Evolutionary conservation across 2,888 invertebrate genomes (phyloP), one percentile per base, ranked within the genome.

Genomic region (Entomobrya proxima): DNA sequence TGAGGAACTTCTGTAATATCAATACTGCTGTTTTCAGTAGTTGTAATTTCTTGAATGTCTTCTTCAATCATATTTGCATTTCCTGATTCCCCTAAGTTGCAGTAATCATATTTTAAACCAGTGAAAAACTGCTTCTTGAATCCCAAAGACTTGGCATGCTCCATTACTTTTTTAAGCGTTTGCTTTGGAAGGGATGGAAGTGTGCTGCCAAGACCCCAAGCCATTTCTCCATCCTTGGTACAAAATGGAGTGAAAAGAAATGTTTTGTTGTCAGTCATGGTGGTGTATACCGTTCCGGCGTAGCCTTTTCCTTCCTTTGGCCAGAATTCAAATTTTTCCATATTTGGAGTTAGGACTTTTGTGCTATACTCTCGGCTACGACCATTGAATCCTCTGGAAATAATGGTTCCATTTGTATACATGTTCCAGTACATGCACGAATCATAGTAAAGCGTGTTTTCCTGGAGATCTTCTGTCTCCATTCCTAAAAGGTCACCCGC

Each of bases 201-300:
- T 0, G 27, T 21, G n/a, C 64, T 75, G 2, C 50, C 79, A 5
- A 85, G 18, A 11, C 50, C 64, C 74, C 74, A 85, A 0, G 75
- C 75, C 85, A 85, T 85, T 32, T 69, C 32, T 0, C 69, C 77
- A 6, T 83, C 67, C 4, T 21, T 11, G 1, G 40, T 52, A 35
- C 83, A 83, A 18, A 52, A 52, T 30, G 83, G 37, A 2, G 35
- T 37, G 21, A 83, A 83, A 32, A 76, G 15, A 18, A 58, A 84
- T 0, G 84, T 84, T 4, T 21, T 84, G 47, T 84, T 84, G 44
- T 84, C 84, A 11, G 84, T 84, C 67, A 77, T 35, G 0, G 84
- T 83, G 15, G 76, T 76, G 27, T 76, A 83, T 4, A 47, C 61
- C 3, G 74, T 61, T 21, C 82, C 82, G 35, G 58, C 1, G 18